Conservation (phyloP, 2,113 vertebrate genomes). For the Atlantisia rogersi region DNA sequence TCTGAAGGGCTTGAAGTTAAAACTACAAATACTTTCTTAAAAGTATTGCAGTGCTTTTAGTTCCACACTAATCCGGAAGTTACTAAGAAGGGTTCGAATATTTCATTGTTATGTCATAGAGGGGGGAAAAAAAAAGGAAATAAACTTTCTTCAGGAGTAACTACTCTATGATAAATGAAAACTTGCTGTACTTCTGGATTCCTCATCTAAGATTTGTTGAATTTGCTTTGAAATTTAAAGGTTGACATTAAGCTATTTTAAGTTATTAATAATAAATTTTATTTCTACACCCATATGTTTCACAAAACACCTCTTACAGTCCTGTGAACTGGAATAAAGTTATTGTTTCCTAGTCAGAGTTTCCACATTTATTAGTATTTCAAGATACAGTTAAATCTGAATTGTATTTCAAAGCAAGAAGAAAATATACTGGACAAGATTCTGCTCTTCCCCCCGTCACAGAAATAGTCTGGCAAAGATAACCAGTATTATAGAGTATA, state of each 20-base stretch:
- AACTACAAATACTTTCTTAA: not conserved
- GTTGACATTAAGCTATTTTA: not conserved
- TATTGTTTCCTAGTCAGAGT: not conserved
- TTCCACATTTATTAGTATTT: not conserved
- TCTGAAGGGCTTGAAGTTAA: not conserved
- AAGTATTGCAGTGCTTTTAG: not conserved
- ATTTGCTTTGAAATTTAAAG: not conserved
- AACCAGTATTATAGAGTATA: not conserved
- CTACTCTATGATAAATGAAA: not conserved
- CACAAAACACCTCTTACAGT: not conserved
- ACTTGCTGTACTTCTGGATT: not conserved
- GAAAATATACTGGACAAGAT: not conserved
- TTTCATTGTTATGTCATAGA: not conserved
- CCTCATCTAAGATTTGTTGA: not conserved
- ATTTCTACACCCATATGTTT: not conserved
- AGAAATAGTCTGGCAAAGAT: not conserved
- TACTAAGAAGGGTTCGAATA: not conserved
- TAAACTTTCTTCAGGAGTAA: not conserved
- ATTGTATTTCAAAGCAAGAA: constrained; percentile 15
- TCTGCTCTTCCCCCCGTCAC: not conserved
- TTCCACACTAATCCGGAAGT: not conserved
- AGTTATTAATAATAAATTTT: not conserved
- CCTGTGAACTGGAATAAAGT: not conserved
- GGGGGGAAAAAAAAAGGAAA: not conserved
- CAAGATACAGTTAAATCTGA: not conserved